Evolutionary conservation across 1,140 invertebrate genomes (phyloP).

Genomic region (Proales similis): DNA sequence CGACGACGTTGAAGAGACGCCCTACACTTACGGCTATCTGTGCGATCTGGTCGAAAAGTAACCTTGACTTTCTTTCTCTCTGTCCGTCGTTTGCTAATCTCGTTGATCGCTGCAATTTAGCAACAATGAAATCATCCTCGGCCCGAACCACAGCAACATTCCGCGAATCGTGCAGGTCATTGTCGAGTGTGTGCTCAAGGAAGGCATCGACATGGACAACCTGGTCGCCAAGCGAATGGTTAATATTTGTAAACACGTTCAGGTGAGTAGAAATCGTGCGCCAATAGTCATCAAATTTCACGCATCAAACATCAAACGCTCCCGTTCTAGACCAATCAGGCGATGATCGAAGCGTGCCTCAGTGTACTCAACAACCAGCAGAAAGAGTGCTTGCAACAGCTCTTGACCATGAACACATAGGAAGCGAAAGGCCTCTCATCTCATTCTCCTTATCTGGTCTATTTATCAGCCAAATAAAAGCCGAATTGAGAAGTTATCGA

Average conservation of each 20-base stretch:
- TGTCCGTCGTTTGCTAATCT: neutral
- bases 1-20: constrained; percentile 88
- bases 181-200: constrained; percentile 73
- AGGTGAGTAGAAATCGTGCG: constrained; percentile 59
- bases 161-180: constrained; percentile 78
- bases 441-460: too few species aligned
- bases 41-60: constrained; percentile 81
- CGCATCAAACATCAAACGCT: constrained; percentile 30
- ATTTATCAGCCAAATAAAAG: too few species aligned
- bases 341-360: constrained; percentile 74
- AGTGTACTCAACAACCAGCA: constrained; percentile 67
- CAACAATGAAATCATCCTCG: constrained; percentile 77
- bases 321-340: constrained; percentile 62
- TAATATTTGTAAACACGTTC: constrained; percentile 68
- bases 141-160: constrained; percentile 75
- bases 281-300: neutral
- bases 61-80: neutral
- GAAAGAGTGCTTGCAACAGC: constrained; percentile 56
- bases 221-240: constrained; percentile 56
- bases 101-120: too few species aligned
- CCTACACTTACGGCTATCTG: constrained; percentile 84
- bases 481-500: too few species aligned
- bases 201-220: constrained; percentile 64
- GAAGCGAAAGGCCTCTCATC: too few species aligned
- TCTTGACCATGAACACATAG: constrained; percentile 35